Conservation (phyloP, 2,888 invertebrate genomes). For the Thecocarcelia acutangulata region DNA sequence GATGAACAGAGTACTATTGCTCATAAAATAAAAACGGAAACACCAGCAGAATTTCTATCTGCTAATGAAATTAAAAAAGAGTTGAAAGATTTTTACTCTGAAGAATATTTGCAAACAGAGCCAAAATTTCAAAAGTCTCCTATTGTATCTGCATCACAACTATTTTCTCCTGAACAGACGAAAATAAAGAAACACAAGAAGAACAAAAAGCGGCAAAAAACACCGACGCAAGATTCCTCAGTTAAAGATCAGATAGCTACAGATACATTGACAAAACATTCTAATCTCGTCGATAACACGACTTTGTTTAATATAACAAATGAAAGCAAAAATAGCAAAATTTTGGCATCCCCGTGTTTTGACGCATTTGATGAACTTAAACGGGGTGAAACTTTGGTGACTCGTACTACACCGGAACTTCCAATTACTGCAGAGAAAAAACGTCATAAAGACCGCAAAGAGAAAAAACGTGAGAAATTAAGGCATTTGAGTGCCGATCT, state of each 20-base stretch:
- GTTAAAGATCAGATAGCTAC: constrained; percentile 43
- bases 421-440: constrained; percentile 75
- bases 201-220: constrained; percentile 90
- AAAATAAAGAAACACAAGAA: constrained; percentile 90
- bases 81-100: constrained; percentile 73
- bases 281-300: constrained; percentile 18
- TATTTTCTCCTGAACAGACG: constrained; percentile 82
- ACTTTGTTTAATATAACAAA: constrained; percentile 4
- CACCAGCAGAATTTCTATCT: constrained; percentile 34
- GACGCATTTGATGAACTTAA: constrained; percentile 83
- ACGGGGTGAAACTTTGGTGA: constrained; percentile 74
- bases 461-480: constrained; percentile 80
- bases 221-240: constrained; percentile 74
- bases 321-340: constrained; percentile 55
- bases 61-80: constrained; percentile 77
- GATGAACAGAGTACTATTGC: constrained; percentile 76
- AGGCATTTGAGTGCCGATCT: constrained; percentile 74
- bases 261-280: constrained; percentile 34
- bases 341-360: constrained; percentile 76
- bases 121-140: constrained; percentile 70
- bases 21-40: constrained; percentile 64
- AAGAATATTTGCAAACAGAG: constrained; percentile 59
- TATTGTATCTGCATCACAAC: constrained; percentile 71
- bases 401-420: constrained; percentile 39
- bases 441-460: constrained; percentile 81